Conservation (phyloP, 35 echinoderm and acorn worm species). For the Ophioderma brevispina region DNA sequence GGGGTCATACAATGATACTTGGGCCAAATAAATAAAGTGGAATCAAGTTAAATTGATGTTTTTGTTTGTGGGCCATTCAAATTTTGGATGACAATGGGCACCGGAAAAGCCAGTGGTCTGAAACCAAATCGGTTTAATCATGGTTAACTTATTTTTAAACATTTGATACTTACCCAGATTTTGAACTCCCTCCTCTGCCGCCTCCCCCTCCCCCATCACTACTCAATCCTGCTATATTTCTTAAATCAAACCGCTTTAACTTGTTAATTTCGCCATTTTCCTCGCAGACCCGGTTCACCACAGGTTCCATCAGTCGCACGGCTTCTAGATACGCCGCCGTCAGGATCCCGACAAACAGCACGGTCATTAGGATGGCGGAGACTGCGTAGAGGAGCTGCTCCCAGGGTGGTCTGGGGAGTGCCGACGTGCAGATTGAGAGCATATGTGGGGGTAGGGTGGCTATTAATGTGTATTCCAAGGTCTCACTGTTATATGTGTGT, state of each 20-base stretch:
- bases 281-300: constrained; percentile 1
- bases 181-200: constrained; percentile 60
- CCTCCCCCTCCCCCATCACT: constrained; percentile 22
- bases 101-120: no score
- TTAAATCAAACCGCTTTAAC: constrained; percentile 81
- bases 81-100: no score
- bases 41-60: no score
- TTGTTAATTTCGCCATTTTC: constrained; percentile 56
- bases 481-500: constrained; percentile 59
- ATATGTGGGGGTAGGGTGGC: constrained; percentile 93
- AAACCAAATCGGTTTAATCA: no score
- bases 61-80: no score
- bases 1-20: no score
- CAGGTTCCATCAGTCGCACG: constrained; percentile 73
- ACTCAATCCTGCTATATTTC: constrained; percentile 53
- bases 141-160: no score
- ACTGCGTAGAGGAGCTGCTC: constrained; percentile 75
- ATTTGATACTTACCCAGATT: constrained; percentile 54
- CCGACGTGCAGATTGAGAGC: constrained; percentile 78
- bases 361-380: constrained; percentile 68
- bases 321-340: constrained; percentile 87
- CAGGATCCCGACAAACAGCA: constrained; percentile 79
- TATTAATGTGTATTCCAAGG: constrained; percentile 85
- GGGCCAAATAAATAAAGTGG: no score
- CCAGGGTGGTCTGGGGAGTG: constrained; percentile 87